phyloP scores from a whole-genome alignment of 2,888 invertebrate genomes.

The Tenthredo scrophulariae region DNA sequence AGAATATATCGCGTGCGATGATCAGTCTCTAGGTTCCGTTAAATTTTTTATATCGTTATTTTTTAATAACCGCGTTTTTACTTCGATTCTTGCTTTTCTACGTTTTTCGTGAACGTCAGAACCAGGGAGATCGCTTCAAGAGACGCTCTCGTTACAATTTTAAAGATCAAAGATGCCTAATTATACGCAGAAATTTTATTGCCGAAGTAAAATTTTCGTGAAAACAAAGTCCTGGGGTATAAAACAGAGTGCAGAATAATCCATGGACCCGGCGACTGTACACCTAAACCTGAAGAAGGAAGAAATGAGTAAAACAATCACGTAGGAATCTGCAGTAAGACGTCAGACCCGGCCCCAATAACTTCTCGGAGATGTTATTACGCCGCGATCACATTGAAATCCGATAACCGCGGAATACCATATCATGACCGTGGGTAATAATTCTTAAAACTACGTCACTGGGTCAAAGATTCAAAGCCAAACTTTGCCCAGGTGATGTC shows the following conservation, averaged over 20 bases:
- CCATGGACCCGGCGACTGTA: neutral
- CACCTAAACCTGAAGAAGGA: neutral
- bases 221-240: neutral
- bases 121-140: neutral
- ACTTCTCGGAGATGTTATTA: neutral
- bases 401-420: conserved; percentile 19
- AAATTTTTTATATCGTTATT: neutral
- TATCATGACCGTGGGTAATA: neutral
- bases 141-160: no score
- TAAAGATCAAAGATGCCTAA: neutral
- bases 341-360: neutral
- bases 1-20: conserved; percentile 11
- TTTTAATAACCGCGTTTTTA: neutral
- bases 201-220: neutral
- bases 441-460: neutral
- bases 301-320: neutral
- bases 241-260: neutral
- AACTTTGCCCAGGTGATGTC: neutral
- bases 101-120: neutral
- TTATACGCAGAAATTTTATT: neutral
- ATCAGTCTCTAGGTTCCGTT: neutral
- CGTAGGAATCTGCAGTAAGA: conserved; percentile 8
- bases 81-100: neutral
- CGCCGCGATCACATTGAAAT: conserved; percentile 3
- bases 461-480: neutral